Conservation (phyloP, 64 coral and sea anemone genomes). For the Pocillopora verrucosa region DNA sequence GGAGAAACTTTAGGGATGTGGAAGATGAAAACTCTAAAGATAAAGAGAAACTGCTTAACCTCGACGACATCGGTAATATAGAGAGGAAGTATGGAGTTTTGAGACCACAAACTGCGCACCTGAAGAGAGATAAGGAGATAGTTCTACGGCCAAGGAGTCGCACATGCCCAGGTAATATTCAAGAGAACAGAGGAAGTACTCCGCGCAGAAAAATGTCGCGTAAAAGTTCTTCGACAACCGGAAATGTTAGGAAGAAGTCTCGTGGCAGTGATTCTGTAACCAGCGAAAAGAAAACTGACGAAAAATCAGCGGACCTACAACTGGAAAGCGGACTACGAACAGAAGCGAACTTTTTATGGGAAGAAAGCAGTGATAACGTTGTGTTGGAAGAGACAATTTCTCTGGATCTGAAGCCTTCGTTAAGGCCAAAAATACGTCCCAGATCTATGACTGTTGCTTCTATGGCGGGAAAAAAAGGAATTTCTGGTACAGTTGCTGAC, state of each 20-base stretch:
- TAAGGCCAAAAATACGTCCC: background rate
- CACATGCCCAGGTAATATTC: background rate
- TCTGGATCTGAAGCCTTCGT: background rate
- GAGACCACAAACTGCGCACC: slow-evolving; percentile 14
- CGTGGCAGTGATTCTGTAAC: background rate
- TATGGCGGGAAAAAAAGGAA: background rate
- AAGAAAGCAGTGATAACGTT: background rate
- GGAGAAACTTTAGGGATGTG: slow-evolving; percentile 78
- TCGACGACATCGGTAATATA: background rate
- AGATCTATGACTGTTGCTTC: background rate
- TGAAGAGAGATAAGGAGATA: background rate
- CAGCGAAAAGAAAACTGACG: background rate
- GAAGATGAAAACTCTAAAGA: slow-evolving; percentile 53
- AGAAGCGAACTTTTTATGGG: background rate
- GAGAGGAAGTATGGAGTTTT: slow-evolving; percentile 28
- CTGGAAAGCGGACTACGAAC: background rate
- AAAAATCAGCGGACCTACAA: background rate
- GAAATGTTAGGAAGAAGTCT: background rate
- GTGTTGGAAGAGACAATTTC: slow-evolving; percentile 14
- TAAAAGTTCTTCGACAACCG: background rate
- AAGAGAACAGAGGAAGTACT: background rate
- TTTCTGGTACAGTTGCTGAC: background rate
- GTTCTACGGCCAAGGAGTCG: background rate
- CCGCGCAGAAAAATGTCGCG: background rate
- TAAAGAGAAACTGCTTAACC: background rate